These are phyloP conservation scores for Elephantulus edwardii DNA, from an alignment of 2,113 vertebrate genomes.

Conservation along the genomic window DNA sequence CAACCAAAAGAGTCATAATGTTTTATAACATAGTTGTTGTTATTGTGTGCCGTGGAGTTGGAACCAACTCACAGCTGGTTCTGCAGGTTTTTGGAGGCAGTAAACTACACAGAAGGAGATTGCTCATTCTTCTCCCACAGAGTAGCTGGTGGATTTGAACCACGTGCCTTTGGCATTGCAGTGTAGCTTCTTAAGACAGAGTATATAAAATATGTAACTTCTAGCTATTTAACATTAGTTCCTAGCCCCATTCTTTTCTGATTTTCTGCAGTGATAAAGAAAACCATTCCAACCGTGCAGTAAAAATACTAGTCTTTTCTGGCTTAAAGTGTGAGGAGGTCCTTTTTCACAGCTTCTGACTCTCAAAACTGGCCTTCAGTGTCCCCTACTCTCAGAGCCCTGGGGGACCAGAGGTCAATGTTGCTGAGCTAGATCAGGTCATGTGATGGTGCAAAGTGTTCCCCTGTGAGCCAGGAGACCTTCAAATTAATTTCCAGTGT, in stretches of 20 bases:
- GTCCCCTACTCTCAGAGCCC: neutral
- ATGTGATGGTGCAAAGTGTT: slow-evolving; percentile 41
- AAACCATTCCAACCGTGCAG: neutral
- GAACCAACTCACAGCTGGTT: too few relatives aligned
- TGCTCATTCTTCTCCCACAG: too few relatives aligned
- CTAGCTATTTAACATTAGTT: neutral
- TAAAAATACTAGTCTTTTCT: neutral
- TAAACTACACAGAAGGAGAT: too few relatives aligned
- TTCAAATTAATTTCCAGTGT: slow-evolving; percentile 58
- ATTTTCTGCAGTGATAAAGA: neutral
- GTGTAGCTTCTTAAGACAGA: too few relatives aligned
- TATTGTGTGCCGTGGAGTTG: too few relatives aligned
- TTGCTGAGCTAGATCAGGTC: slow-evolving; percentile 21
- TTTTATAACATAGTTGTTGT: neutral
- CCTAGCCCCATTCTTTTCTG: neutral
- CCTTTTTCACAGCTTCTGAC: neutral
- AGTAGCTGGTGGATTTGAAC: too few relatives aligned
- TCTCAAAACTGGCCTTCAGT: slow-evolving; percentile 35
- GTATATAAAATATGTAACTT: too few relatives aligned
- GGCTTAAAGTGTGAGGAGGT: neutral
- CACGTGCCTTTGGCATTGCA: too few relatives aligned
- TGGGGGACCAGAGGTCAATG: neutral
- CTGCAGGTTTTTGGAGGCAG: too few relatives aligned
- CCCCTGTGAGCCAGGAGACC: slow-evolving; percentile 46
- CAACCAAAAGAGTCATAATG: neutral